Evolutionary conservation across 2,113 vertebrate genomes (phyloP), one percentile per base, ranked within the genome.

Genomic region (Varanus salvator): DNA sequence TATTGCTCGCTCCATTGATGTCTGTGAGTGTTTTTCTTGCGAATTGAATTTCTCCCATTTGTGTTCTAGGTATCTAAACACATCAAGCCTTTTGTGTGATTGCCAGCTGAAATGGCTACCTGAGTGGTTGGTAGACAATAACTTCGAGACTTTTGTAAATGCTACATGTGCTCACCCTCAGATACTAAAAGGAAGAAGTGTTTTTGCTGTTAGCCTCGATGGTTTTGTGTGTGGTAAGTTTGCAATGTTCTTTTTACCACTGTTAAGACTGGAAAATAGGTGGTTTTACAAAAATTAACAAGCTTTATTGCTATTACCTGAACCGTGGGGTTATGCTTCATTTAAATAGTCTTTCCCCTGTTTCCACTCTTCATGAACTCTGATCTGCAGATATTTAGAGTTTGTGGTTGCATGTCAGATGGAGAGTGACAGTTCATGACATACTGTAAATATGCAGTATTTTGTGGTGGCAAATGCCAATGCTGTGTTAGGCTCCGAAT

Each of bases 51-150:
- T n/a, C 38, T 54, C 38, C 38, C 17, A 0, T 81, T 94, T 90
- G 8, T 90, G 93, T 95, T 95, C 94, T 94, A 99, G 99, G 93
- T 97, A 97, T 81, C 97, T 99, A 93, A 99, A 99, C 95, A 99
- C 99, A 0, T 99, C 99, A 4, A 99, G 99, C 93, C 98, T 99
- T 91, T 96, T 99, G 94, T 99, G 99, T 34, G 99, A 99, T 97
- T 99, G 99, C 97, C 99, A 99, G 89, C 96, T 99, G 89, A 99
- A 99, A 96, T 99, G 99, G 99, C 97, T 99, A 84, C 98, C 98
- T 2, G 96, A 97, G 93, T 99, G 99, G 99, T 97, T 99, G 97
- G 97, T 96, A 9, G 98, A 99, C 76, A 98, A 98, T 93, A 97
- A 97, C 94, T 99, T 99, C 92, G 97, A 98, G 95, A 96, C 95